These are phyloP conservation scores for Spongia lamella DNA, from an alignment of 37 sponge, comb jelly and placozoan genomes.

Conservation along the genomic window DNA sequence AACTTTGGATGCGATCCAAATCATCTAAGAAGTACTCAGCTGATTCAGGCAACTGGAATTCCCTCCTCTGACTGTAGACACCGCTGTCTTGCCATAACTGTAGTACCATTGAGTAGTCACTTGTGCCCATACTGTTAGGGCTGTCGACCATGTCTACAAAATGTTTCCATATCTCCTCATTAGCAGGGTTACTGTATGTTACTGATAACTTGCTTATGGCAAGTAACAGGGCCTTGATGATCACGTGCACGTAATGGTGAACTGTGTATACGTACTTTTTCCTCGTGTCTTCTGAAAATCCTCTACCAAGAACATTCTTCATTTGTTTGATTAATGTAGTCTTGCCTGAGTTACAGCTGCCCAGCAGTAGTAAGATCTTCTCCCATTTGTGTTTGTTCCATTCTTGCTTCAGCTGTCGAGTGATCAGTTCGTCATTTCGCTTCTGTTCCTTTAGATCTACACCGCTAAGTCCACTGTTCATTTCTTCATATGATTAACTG, in stretches of 20 bases:
- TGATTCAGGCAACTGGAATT: constrained; percentile 94
- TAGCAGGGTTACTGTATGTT: constrained; percentile 6
- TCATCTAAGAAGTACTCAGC: constrained; percentile 90
- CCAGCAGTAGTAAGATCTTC: constrained; percentile 78
- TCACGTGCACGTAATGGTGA: constrained; percentile 72
- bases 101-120: too few species aligned
- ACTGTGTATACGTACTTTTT: constrained; percentile 58
- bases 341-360: constrained; percentile 96
- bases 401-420: constrained; percentile 47
- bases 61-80: constrained; percentile 77
- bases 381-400: constrained; percentile 58
- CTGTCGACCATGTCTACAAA: too few species aligned
- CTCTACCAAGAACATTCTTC: constrained; percentile 91
- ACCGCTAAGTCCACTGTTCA: too few species aligned
- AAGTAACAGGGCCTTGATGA: constrained; percentile 60
- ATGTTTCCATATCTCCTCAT: neutral
- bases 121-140: too few species aligned
- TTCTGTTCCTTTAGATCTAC: constrained; percentile 28
- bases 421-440: constrained; percentile 57
- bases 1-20: constrained; percentile 59
- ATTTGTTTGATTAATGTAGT: constrained; percentile 98
- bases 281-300: constrained; percentile 80
- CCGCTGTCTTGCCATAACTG: too few species aligned
- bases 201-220: constrained; percentile 59
- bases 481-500: too few species aligned